Conservation (phyloP, 2,113 vertebrate species). For the Notechis scutatus region DNA sequence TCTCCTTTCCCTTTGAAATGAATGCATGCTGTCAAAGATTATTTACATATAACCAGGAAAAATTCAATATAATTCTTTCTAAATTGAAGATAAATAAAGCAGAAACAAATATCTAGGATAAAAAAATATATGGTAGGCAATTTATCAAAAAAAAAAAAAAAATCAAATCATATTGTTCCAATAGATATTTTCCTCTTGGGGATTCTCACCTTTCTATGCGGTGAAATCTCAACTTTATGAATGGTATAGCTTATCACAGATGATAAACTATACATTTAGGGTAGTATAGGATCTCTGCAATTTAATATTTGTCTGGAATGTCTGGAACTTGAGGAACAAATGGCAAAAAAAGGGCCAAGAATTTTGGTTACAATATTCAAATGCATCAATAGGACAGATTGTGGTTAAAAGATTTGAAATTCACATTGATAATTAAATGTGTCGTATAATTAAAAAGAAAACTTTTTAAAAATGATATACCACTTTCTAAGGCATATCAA, state of each 20-base stretch:
- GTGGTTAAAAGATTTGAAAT: background rate
- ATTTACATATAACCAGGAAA: background rate
- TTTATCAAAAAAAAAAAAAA: background rate
- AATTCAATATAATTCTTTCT: background rate
- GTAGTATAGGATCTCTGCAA: background rate
- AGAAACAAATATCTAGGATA: background rate
- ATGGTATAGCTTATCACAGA: background rate
- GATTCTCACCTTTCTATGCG: background rate
- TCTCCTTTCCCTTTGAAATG: background rate
- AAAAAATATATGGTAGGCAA: background rate
- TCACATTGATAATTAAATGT: background rate
- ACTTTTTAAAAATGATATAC: background rate
- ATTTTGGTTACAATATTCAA: background rate
- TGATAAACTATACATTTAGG: background rate
- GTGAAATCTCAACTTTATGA: background rate
- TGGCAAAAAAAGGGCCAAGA: background rate
- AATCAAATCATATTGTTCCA: background rate
- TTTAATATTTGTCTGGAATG: background rate
- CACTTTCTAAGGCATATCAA: background rate
- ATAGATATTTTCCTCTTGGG: background rate
- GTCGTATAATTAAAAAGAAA: background rate
- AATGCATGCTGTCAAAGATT: background rate
- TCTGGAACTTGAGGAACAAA: background rate
- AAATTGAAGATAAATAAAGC: background rate
- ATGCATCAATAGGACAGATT: background rate